A percentile compares a stretch with the other conserved stretches of the same genome.
These are phyloP conservation scores for Etheostoma perlongum DNA, from an alignment of 2,797 vertebrate genomes.

Conservation along the genomic window DNA sequence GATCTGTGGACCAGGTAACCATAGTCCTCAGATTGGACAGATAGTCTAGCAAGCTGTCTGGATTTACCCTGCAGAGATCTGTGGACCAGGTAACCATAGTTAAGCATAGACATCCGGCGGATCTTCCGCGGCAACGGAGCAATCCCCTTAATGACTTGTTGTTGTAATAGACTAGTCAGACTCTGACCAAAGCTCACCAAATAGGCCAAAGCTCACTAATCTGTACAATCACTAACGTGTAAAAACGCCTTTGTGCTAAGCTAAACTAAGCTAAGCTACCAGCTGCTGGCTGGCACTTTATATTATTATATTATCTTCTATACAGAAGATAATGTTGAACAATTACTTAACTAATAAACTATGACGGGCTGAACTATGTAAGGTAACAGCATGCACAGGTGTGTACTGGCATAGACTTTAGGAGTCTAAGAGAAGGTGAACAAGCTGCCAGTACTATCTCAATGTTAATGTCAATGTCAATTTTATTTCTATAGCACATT, in stretches of 20 bases:
- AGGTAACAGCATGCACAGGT: neutral
- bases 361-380: neutral
- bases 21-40: too few species aligned
- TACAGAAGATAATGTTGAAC: neutral
- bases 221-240: neutral
- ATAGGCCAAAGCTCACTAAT: neutral
- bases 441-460: neutral
- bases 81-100: too few species aligned
- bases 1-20: too few species aligned
- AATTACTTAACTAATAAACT: constrained; percentile 3
- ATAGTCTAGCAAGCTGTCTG: too few species aligned
- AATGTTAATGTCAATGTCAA: too few species aligned
- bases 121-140: too few species aligned
- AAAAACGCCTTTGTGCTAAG: neutral
- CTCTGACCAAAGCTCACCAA: neutral
- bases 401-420: neutral
- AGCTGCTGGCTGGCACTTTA: neutral
- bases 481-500: too few species aligned
- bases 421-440: neutral
- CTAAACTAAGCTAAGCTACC: neutral
- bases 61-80: too few species aligned
- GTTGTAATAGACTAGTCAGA: too few species aligned
- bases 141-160: too few species aligned
- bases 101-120: too few species aligned
- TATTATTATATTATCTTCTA: too few species aligned